A percentile compares a stretch with the other conserved stretches of the same genome.
Evolutionary conservation across 2,797 vertebrate genomes (phyloP).

Genomic region (Leptatherina wallacei): DNA sequence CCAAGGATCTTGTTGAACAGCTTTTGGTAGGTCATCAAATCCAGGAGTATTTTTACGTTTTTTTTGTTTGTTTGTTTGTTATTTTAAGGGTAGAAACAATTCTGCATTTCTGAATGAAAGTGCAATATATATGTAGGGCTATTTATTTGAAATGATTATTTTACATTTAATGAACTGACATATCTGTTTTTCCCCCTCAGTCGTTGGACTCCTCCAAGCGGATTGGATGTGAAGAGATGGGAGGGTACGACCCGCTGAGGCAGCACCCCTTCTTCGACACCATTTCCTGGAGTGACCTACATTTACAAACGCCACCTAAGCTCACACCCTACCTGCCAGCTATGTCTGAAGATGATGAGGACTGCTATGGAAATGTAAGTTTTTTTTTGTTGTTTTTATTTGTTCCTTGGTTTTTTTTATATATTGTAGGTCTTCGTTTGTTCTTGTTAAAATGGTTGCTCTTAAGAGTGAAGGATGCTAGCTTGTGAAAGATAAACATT

Average conservation of each 20-base stretch:
- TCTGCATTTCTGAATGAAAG: neutral
- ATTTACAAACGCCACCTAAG: conserved; percentile 94
- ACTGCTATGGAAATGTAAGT: conserved; percentile 98
- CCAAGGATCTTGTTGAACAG: conserved; percentile 96
- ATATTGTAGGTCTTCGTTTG: neutral
- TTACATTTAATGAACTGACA: neutral
- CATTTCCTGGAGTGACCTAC: conserved; percentile 92
- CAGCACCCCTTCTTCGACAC: conserved; percentile 95
- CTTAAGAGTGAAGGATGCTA: neutral
- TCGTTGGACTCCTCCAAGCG: conserved; percentile 94
- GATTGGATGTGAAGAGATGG: conserved; percentile 97
- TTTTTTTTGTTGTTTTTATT: neutral
- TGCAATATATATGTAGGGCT: no score
- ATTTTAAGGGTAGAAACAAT: neutral
- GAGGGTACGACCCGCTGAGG: conserved; percentile 91
- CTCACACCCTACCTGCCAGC: conserved; percentile 97
- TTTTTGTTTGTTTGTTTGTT: no score
- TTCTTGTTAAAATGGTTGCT: neutral
- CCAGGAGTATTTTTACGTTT: neutral
- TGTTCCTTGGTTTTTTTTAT: neutral
- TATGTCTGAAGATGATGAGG: conserved; percentile 99
- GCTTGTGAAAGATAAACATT: neutral
- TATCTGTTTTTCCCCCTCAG: conserved; percentile 67
- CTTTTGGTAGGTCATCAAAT: conserved; percentile 89
- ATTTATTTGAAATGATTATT: neutral